Evolutionary conservation across 1,140 invertebrate species (phyloP).

Genomic region (Alviniconcha marisindica): DNA sequence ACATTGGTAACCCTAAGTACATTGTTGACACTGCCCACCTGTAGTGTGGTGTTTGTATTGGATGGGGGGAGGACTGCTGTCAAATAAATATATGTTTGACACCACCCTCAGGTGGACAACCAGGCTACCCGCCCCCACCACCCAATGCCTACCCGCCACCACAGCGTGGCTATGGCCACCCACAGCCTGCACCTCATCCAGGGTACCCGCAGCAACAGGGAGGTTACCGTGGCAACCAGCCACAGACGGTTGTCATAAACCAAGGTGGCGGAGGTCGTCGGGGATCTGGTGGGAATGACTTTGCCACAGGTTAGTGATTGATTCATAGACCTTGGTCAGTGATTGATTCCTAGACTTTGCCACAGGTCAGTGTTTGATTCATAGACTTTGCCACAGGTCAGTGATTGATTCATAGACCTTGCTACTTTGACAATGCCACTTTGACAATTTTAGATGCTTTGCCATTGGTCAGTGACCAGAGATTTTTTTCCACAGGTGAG

Average conservation of each 20-base stretch:
- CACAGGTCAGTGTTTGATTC: too few species aligned
- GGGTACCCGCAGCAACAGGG: neutral
- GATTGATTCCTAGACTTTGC: too few species aligned
- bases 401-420: neutral
- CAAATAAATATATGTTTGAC: neutral
- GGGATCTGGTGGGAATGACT: neutral
- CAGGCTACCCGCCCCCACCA: constrained; percentile 6
- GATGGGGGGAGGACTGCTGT: too few species aligned
- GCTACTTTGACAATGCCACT: too few species aligned
- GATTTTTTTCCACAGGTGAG: too few species aligned
- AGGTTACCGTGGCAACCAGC: constrained; percentile 3
- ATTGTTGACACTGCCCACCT: too few species aligned
- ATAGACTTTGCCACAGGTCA: constrained; percentile 32
- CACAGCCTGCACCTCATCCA: neutral
- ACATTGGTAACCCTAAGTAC: too few species aligned
- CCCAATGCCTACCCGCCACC: constrained; percentile 8
- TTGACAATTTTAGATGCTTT: too few species aligned
- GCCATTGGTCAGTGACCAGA: constrained; percentile 11
- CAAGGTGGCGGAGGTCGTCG: neutral
- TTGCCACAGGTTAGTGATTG: constrained; percentile 19
- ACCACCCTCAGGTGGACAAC: neutral
- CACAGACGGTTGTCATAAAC: constrained; percentile 15
- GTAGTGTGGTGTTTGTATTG: too few species aligned
- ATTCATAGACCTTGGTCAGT: too few species aligned
- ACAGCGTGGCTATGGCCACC: neutral